phyloP scores from a whole-genome alignment of 2,888 invertebrate genomes.

The Cheilosia vernalis region DNA sequence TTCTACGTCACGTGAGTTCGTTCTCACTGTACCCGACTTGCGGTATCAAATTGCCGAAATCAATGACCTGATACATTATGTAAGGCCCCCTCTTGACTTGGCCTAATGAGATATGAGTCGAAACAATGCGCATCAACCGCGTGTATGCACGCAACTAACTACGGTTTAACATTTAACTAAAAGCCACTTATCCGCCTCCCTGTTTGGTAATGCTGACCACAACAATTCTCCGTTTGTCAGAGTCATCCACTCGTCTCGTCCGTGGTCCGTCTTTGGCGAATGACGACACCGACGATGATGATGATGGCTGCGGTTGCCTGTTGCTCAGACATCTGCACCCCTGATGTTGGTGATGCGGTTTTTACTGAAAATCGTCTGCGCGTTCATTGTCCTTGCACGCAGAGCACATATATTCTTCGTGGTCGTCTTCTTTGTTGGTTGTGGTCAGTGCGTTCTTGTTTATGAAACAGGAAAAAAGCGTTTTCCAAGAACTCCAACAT shows the following conservation, averaged over 20 bases:
- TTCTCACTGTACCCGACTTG: not conserved
- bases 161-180: slow-evolving; percentile 53
- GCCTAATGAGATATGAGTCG: slow-evolving; percentile 54
- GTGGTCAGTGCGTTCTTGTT: slow-evolving; percentile 64
- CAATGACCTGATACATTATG: slow-evolving; percentile 24
- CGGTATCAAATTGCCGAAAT: slow-evolving; percentile 1
- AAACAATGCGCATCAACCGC: slow-evolving; percentile 39
- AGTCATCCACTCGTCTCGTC: slow-evolving; percentile 7
- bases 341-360: slow-evolving; percentile 21
- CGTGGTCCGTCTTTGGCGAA: slow-evolving; percentile 11
- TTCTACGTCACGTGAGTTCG: not conserved
- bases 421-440: slow-evolving; percentile 47
- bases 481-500: slow-evolving; percentile 61
- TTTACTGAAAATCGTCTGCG: slow-evolving; percentile 30
- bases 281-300: slow-evolving; percentile 14
- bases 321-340: slow-evolving; percentile 50
- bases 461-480: slow-evolving; percentile 36
- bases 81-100: slow-evolving; percentile 13
- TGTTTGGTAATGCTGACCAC: slow-evolving; percentile 47
- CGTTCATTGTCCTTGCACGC: slow-evolving; percentile 64
- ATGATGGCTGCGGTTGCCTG: slow-evolving; percentile 31
- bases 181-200: slow-evolving; percentile 60
- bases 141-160: slow-evolving; percentile 12
- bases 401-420: slow-evolving; percentile 20
- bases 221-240: slow-evolving; percentile 51